Evolutionary conservation across 1,140 invertebrate genomes (phyloP).

Genomic region (Aleiodes sp.): DNA sequence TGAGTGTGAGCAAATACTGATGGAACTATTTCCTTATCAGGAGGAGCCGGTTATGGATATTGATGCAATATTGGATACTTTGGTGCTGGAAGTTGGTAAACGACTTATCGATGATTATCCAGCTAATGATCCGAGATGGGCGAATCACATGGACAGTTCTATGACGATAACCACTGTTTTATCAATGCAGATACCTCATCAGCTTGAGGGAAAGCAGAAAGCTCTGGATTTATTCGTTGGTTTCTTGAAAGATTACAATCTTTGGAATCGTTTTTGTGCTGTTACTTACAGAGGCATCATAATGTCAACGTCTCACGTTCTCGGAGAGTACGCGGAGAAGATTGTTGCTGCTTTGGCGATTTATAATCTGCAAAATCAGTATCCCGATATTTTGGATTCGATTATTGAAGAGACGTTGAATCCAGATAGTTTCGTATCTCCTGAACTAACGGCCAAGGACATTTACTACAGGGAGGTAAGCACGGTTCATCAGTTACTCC

Average conservation of each 20-base stretch:
- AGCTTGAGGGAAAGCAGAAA: slow-evolving; percentile 86
- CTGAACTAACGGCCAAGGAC: slow-evolving; percentile 73
- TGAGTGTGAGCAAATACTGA: slow-evolving; percentile 74
- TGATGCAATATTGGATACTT: slow-evolving; percentile 72
- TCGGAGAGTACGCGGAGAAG: slow-evolving; percentile 80
- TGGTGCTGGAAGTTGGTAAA: slow-evolving; percentile 77
- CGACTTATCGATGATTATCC: slow-evolving; percentile 90
- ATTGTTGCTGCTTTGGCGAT: slow-evolving; percentile 78
- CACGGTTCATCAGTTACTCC: slow-evolving; percentile 68
- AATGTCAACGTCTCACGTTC: slow-evolving; percentile 73
- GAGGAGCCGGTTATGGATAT: slow-evolving; percentile 65
- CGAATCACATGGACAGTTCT: slow-evolving; percentile 45
- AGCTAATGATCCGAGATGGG: slow-evolving; percentile 87
- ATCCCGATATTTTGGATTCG: slow-evolving; percentile 64
- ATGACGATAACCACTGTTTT: slow-evolving; percentile 62
- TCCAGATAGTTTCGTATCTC: slow-evolving; percentile 52
- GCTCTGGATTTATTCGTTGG: slow-evolving; percentile 77
- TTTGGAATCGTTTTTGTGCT: slow-evolving; percentile 76
- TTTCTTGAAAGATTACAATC: slow-evolving; percentile 79
- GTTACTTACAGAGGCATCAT: slow-evolving; percentile 69
- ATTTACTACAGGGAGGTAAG: slow-evolving; percentile 78
- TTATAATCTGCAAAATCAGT: slow-evolving; percentile 73
- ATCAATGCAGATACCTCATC: slow-evolving; percentile 83
- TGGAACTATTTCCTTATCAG: slow-evolving; percentile 73
- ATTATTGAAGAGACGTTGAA: slow-evolving; percentile 71